Evolutionary conservation across 2,113 vertebrate genomes (phyloP).

Genomic region (Syrmaticus mikado): DNA sequence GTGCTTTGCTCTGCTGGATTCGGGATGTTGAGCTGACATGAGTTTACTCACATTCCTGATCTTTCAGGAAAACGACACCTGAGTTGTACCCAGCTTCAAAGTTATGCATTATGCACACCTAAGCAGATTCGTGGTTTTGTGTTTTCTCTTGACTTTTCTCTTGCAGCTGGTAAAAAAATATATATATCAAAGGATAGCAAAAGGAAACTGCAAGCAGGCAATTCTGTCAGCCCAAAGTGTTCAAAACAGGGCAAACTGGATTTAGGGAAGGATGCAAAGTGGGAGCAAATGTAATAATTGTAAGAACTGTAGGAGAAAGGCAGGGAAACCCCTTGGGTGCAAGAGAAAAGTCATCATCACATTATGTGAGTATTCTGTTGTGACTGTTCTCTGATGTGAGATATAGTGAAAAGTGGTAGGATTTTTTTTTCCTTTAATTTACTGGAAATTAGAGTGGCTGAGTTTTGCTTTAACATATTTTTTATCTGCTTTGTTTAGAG

Average conservation of each 20-base stretch:
- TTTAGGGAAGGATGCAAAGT: constrained; percentile 8
- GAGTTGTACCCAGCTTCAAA: neutral
- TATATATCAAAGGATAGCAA: constrained; percentile 8
- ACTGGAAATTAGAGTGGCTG: constrained; percentile 43
- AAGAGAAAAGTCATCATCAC: constrained; percentile 32
- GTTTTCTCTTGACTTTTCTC: neutral
- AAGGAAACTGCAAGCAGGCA: neutral
- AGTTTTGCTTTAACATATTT: constrained; percentile 16
- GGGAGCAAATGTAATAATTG: constrained; percentile 36
- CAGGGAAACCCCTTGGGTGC: constrained; percentile 32
- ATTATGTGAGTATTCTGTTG: constrained; percentile 51
- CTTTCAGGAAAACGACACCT: neutral
- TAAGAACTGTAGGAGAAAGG: constrained; percentile 25
- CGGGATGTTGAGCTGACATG: neutral
- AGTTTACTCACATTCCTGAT: neutral
- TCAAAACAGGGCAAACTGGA: neutral
- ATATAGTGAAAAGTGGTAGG: constrained; percentile 42
- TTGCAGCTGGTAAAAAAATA: constrained; percentile 3
- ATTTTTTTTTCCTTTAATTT: constrained; percentile 35
- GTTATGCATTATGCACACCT: neutral
- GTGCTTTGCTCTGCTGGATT: neutral
- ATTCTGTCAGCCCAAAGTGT: neutral
- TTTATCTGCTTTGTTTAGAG: constrained; percentile 1
- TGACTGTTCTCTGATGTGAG: constrained; percentile 68
- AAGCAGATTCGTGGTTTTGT: neutral